Evolutionary conservation across 2,113 vertebrate species (phyloP).

Genomic region (Conger conger): DNA sequence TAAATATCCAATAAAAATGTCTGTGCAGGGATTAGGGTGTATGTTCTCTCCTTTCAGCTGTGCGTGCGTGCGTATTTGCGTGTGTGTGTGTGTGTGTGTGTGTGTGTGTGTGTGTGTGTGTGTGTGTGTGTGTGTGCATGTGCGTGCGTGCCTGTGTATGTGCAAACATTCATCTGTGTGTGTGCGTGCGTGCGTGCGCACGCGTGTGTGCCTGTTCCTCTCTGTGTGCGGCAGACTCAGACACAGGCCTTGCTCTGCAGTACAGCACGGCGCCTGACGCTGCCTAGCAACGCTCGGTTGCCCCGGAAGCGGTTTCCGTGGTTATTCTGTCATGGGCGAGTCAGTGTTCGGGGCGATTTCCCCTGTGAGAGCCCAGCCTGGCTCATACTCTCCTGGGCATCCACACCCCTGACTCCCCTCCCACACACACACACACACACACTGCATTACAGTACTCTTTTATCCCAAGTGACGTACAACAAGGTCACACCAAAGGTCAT

Average conservation of each 20-base stretch:
- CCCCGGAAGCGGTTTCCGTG: constrained; percentile 31
- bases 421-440: not conserved
- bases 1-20: no score
- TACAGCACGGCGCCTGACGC: constrained; percentile 14
- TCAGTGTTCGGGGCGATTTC: not conserved
- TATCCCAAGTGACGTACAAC: no score
- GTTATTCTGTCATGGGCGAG: constrained; percentile 25
- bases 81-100: no score
- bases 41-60: no score
- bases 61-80: no score
- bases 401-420: not conserved
- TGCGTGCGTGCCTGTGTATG: no score
- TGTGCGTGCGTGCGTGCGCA: not conserved
- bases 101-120: no score
- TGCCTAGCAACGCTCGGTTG: constrained; percentile 11
- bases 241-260: not conserved
- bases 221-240: not conserved
- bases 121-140: no score
- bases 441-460: no score
- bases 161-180: not conserved
- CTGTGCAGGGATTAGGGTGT: no score
- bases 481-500: no score
- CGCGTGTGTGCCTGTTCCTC: constrained; percentile 4
- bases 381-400: not conserved
- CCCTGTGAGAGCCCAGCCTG: constrained; percentile 10